Base-by-base conservation (phyloP, 2,797 vertebrate genomes). In the Malacoctenus gilli region DNA sequence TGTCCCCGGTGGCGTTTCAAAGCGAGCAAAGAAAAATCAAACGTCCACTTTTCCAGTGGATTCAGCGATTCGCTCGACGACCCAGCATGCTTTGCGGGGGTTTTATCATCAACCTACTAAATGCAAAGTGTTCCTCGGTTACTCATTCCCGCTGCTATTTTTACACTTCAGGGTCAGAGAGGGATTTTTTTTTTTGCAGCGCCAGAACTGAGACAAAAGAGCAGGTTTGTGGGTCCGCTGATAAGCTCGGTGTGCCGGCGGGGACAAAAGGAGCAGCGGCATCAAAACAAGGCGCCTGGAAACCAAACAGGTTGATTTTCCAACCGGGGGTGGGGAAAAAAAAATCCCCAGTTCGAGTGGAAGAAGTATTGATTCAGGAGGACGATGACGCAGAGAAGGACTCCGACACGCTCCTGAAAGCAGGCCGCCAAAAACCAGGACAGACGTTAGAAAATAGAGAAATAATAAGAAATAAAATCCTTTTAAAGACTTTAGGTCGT, bases 31-130 rank as follows among this genome's bases (percentile, higher is more conserved):
- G n/a, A n/a, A n/a, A 28, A 28, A 9, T 28, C 25, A 5, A 28
- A 10, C 2, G 12, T 23, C 3, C 25, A 40, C 13, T 30, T 59
- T 62, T 76, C 32, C 63, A 37, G 44, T n/a, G 18, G 38, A 68
- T 67, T 67, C 67, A 69, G 65, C 63, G n/a, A 1, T 34, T 72
- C 42, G 35, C 19, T 8, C 21, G 35, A 25, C 70, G 54, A 61
- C 49, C 73, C 48, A 55, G 40, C 67, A 43, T 35, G 20, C 35
- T 66, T 44, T 31, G 36, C 41, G 62, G 11, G n/a, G 5, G 49
- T 74, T 82, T 76, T 56, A 79, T 61, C 80, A 73, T 73, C 65
- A 69, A 77, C 70, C 68, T 65, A 59, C 81, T 58, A 72, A 68
- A 80, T 57, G 19, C 59, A 67, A 72, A 64, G 51, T 51, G 51